Percentiles rank a stretch among this genome's conserved stretches.
phyloP scores from a whole-genome alignment of 2,888 invertebrate species.

The Ditula angustiorana region DNA sequence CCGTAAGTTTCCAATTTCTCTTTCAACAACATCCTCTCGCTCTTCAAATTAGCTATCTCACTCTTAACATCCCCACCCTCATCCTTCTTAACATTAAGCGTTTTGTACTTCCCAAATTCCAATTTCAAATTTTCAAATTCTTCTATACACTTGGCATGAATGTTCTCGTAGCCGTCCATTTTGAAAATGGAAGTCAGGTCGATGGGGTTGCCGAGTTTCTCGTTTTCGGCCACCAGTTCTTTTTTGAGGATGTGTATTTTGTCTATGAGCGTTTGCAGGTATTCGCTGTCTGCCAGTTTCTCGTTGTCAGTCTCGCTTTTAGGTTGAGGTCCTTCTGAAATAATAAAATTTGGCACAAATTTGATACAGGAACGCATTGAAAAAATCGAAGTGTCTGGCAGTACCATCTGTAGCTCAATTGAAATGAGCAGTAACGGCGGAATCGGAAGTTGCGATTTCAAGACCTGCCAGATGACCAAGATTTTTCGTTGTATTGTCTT shows the following conservation, averaged over 20 bases:
- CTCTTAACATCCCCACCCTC: conserved; percentile 58
- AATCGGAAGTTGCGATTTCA: no score
- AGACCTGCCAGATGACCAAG: no score
- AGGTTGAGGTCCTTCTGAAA: conserved; percentile 53
- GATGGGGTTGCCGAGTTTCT: conserved; percentile 85
- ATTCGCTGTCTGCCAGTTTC: conserved; percentile 74
- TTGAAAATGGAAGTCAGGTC: conserved; percentile 85
- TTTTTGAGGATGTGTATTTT: conserved; percentile 88
- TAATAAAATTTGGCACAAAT: no score
- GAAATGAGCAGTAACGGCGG: no score
- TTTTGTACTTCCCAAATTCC: conserved; percentile 89
- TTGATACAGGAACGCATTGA: no score
- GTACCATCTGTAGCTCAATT: no score
- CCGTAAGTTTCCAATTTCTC: conserved; percentile 88
- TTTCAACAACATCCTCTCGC: conserved; percentile 87
- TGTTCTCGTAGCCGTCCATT: conserved; percentile 68
- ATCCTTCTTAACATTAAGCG: conserved; percentile 61
- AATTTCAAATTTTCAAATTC: conserved; percentile 87
- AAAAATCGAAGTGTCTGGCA: no score
- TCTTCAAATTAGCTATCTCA: conserved; percentile 80
- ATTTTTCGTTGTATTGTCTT: no score
- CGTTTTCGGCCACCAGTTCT: conserved; percentile 86
- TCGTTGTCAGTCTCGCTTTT: conserved; percentile 80
- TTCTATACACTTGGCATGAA: conserved; percentile 87
- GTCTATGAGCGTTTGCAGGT: conserved; percentile 86